Evolutionary conservation across 2,113 vertebrate species (phyloP), one percentile per base, ranked within the genome.

Genomic region (Seriola rivoliana): DNA sequence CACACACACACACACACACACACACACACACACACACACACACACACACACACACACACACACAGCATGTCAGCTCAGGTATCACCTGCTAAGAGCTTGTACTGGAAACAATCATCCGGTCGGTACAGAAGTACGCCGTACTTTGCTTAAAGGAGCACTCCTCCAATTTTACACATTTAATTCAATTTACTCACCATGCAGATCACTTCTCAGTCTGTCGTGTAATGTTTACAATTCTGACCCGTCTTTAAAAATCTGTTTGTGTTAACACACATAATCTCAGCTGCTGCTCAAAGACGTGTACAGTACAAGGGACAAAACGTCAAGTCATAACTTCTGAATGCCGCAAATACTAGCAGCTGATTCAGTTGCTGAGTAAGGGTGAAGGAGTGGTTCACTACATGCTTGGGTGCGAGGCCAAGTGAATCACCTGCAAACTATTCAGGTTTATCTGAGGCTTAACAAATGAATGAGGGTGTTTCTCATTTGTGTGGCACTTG

Each of bases 361-460:
- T 69, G 79, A 55, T 38, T 29, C 0, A 10, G 13, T 2, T 11
- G 55, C 54, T 23, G 23, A 48, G 19, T 34, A 55, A 42, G 60
- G 3, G 17, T 58, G 19, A 17, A 42, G 75, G 69, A 73, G 80
- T 46, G 75, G 77, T 66, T 67, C 16, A 29, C n/a, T 21, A 19
- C 67, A 68, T 34, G 62, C n/a, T 44, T 1, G 52, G 40, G 1
- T 42, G 50, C n/a, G 8, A 71, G 13, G 36, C 52, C 65, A 82
- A 38, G 70, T 79, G 73, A 91, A 67, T 89, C 86, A 84, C 40
- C 54, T 81, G 57, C 29, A 1, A 88, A 77, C 25, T 67, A 88
- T 69, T 81, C 65, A 65, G 75, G 38, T 72, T 68, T 32, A 70
- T 36, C 19, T n/a, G 5, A 62, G 52, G 58, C 14, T 8, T 1